Evolutionary conservation across 2,888 invertebrate species (phyloP).

Genomic region (Acheta domesticus): DNA sequence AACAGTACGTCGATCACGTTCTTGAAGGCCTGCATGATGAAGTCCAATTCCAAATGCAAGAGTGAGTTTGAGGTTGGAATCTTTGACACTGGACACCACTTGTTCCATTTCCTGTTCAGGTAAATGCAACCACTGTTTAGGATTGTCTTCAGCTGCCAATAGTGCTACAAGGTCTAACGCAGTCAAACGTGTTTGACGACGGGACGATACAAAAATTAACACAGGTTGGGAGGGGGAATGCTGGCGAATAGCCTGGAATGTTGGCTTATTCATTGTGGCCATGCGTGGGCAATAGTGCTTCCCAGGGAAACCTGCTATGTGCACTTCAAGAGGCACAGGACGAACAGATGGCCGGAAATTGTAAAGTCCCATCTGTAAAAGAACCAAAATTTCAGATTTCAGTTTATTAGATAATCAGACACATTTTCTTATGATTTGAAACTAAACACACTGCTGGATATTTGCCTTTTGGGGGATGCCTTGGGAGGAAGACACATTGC

Average conservation of each 20-base stretch:
- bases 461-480: too few species aligned
- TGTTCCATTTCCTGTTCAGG: slow-evolving; percentile 81
- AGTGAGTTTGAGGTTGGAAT: slow-evolving; percentile 87
- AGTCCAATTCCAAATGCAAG: slow-evolving; percentile 97
- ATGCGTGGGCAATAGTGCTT: slow-evolving; percentile 99
- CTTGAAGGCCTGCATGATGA: slow-evolving; percentile 96
- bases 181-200: slow-evolving; percentile 93
- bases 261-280: slow-evolving; percentile 99
- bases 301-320: slow-evolving; percentile 93
- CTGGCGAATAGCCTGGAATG: slow-evolving; percentile 84
- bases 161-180: slow-evolving; percentile 92
- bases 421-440: too few species aligned
- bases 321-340: slow-evolving; percentile 92
- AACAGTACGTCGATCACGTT: slow-evolving; percentile 82
- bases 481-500: too few species aligned
- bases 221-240: slow-evolving; percentile 90
- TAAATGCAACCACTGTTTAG: slow-evolving; percentile 92
- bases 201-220: slow-evolving; percentile 92
- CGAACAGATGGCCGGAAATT: slow-evolving; percentile 98
- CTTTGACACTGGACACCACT: slow-evolving; percentile 64
- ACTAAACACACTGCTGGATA: too few species aligned
- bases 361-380: slow-evolving; percentile 74
- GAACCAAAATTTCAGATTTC: background rate
- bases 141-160: slow-evolving; percentile 84
- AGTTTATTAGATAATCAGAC: too few species aligned